These are phyloP conservation scores for Rosalia funebris DNA, from an alignment of 2,888 invertebrate genomes.

Conservation along the genomic window DNA sequence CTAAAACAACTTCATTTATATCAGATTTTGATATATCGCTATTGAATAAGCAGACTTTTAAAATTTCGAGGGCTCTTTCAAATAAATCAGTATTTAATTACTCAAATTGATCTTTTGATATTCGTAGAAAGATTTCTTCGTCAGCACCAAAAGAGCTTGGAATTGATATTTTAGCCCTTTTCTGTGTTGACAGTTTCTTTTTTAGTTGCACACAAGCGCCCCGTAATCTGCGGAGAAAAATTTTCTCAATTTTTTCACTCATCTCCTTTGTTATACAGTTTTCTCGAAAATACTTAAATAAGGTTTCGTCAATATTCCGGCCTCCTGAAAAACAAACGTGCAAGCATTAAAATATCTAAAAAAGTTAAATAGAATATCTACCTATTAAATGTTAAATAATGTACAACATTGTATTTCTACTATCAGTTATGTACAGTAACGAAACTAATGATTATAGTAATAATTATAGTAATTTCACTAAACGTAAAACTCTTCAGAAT, in stretches of 20 bases:
- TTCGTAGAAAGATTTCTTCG: constrained; percentile 26
- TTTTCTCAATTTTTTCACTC: too few species aligned
- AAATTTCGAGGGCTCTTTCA: constrained; percentile 38
- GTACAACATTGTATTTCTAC: too few species aligned
- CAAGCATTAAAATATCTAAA: too few species aligned
- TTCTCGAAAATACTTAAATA: constrained; percentile 32
- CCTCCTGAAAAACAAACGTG: constrained; percentile 40
- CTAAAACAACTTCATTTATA: constrained; percentile 48
- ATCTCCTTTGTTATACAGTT: background rate
- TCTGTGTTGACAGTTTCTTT: constrained; percentile 27
- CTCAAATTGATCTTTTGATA: constrained; percentile 45
- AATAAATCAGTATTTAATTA: constrained; percentile 38
- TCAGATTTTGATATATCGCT: constrained; percentile 35
- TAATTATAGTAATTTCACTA: too few species aligned
- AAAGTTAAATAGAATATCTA: too few species aligned
- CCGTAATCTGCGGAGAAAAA: constrained; percentile 24
- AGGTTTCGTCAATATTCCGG: constrained; percentile 34
- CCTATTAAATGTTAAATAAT: too few species aligned
- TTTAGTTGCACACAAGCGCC: constrained; percentile 27
- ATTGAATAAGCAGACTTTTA: constrained; percentile 41
- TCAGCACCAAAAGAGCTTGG: background rate
- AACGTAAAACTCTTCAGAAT: too few species aligned
- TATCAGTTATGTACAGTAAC: too few species aligned
- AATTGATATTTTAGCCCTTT: background rate
- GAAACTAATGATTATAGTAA: too few species aligned